phyloP scores from a whole-genome alignment of 2,888 invertebrate genomes.

The Agriopis marginaria region DNA sequence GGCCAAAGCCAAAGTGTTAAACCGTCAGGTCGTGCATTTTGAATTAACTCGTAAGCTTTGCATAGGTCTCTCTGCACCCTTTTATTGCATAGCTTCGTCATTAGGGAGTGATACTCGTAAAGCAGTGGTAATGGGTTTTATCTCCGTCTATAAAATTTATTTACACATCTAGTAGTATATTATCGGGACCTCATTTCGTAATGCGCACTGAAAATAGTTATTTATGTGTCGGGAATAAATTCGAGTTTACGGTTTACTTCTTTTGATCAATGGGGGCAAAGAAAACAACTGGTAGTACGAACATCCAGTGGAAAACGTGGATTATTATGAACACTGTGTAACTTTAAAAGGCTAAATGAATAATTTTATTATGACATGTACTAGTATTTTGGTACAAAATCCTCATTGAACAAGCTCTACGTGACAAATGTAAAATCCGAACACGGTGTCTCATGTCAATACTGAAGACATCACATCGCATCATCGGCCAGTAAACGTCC shows the following conservation, averaged over 20 bases:
- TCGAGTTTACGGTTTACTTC: slow-evolving; percentile 31
- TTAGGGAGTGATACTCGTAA: slow-evolving; percentile 82
- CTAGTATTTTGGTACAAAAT: too few relatives aligned
- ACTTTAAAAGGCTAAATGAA: too few relatives aligned
- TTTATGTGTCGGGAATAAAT: slow-evolving; percentile 38
- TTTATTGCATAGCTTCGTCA: slow-evolving; percentile 72
- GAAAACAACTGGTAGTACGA: slow-evolving; percentile 2
- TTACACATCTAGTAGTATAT: slow-evolving; percentile 74
- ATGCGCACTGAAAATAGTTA: slow-evolving; percentile 59
- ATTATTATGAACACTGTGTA: too few relatives aligned
- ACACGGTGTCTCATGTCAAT: too few relatives aligned
- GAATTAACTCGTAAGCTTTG: slow-evolving; percentile 1
- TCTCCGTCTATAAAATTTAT: slow-evolving; percentile 82
- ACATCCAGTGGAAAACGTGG: too few relatives aligned
- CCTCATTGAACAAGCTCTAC: too few relatives aligned
- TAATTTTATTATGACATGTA: too few relatives aligned
- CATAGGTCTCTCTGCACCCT: slow-evolving; percentile 14
- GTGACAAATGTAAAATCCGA: too few relatives aligned
- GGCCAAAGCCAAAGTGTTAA: too few relatives aligned
- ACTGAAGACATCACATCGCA: too few relatives aligned
- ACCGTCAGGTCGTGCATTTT: background rate
- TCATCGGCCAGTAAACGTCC: too few relatives aligned
- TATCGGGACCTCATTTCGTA: slow-evolving; percentile 66
- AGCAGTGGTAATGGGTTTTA: slow-evolving; percentile 79
- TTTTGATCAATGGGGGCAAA: slow-evolving; percentile 26